A percentile compares a stretch with the other conserved stretches of the same genome.
Conservation (phyloP, 2,113 vertebrate genomes). For the Anoura caudifer region DNA sequence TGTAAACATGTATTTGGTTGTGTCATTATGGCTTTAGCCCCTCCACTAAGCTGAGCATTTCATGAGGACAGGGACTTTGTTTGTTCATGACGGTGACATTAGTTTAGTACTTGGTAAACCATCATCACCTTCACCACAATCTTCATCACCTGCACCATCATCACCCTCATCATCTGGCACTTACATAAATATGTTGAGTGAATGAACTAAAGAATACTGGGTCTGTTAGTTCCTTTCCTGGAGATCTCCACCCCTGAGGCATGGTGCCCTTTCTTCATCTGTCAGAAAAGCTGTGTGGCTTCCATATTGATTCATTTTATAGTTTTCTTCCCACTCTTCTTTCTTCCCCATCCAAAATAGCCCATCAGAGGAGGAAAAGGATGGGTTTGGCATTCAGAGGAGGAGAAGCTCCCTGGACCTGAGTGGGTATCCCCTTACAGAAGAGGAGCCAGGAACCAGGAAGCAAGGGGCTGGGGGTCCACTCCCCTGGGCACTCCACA, state of each 20-base stretch:
- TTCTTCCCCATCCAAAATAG: slow-evolving; percentile 51
- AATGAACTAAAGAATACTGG: not conserved
- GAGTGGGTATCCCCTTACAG: slow-evolving; percentile 71
- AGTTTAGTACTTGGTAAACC: not conserved
- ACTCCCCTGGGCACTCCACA: slow-evolving; percentile 71
- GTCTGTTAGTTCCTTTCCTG: not conserved
- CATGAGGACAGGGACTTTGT: not conserved
- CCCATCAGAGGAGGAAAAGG: slow-evolving; percentile 85
- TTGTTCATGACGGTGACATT: not conserved
- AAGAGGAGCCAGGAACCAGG: slow-evolving; percentile 45
- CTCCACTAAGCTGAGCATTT: not conserved
- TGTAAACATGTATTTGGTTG: not conserved
- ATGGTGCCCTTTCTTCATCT: not conserved
- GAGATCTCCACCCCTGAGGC: not conserved
- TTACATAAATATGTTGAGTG: not conserved
- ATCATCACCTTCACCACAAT: not conserved
- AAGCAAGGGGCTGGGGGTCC: slow-evolving; percentile 23
- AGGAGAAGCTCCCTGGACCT: slow-evolving; percentile 76
- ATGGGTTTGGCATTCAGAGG: slow-evolving; percentile 65
- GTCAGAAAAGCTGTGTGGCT: not conserved
- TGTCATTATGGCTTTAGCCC: not conserved
- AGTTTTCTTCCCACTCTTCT: not conserved
- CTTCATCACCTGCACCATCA: not conserved
- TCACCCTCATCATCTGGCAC: not conserved
- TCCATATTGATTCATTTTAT: not conserved